phyloP scores from a whole-genome alignment of 2,113 vertebrate species.

The Noturus placidus region DNA sequence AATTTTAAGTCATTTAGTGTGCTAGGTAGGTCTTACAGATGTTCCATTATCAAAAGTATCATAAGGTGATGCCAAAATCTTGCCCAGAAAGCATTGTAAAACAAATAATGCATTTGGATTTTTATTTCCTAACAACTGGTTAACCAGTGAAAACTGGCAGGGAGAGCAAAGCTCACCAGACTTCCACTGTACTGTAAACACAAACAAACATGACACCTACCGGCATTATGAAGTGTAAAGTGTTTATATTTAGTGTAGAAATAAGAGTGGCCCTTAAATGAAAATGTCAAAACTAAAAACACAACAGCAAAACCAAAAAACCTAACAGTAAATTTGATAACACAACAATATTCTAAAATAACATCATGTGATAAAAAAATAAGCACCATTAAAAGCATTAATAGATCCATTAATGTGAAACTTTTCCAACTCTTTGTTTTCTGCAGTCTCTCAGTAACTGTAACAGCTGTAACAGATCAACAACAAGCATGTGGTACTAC shows the following conservation, averaged over 20 bases:
- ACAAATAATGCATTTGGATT: not conserved
- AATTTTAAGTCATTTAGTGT: not conserved
- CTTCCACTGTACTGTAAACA: not conserved
- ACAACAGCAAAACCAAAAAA: not conserved
- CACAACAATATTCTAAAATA: too few relatives aligned
- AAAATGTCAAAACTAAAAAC: not conserved
- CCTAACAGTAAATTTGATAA: too few relatives aligned
- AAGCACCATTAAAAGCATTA: not conserved
- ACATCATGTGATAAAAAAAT: not conserved
- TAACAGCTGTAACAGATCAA: not conserved
- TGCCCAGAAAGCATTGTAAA: not conserved
- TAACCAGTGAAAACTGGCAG: not conserved
- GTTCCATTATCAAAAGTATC: not conserved
- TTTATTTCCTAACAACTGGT: not conserved
- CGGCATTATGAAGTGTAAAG: not conserved
- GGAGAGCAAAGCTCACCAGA: not conserved
- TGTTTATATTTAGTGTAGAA: not conserved
- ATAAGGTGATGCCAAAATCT: not conserved
- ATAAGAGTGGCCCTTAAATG: not conserved
- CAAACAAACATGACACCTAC: not conserved
- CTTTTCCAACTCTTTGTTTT: not conserved
- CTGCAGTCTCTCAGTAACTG: not conserved
- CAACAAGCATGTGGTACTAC: not conserved
- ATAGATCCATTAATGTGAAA: not conserved
- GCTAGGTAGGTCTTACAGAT: not conserved